Evolutionary conservation across 2,888 invertebrate genomes (phyloP).

Genomic region (Cylindroiulus punctatus): DNA sequence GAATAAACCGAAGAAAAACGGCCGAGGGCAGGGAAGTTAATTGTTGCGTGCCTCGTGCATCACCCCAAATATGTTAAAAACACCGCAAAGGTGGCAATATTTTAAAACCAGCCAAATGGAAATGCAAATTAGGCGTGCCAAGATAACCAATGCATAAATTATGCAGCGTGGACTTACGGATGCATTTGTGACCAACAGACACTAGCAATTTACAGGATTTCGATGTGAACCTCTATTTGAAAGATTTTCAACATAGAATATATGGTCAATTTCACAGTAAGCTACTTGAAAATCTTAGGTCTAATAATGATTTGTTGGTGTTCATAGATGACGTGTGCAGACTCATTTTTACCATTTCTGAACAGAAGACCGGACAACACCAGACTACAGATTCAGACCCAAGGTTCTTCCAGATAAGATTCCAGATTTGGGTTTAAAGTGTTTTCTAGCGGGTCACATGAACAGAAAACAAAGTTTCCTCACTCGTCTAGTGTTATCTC

Average conservation of each 20-base stretch:
- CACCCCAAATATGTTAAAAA: background rate
- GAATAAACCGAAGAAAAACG: background rate
- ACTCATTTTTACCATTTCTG: no score
- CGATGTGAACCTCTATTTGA: background rate
- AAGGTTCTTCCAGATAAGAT: no score
- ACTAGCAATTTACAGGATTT: background rate
- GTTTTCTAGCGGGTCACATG: no score
- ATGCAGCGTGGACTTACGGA: background rate
- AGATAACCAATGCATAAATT: constrained; percentile 30
- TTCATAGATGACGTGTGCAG: no score
- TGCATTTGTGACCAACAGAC: constrained; percentile 29
- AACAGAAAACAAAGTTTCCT: no score
- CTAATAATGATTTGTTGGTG: no score
- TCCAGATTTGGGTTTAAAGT: no score
- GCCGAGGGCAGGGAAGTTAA: background rate
- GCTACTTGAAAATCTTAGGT: no score
- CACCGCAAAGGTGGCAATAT: background rate
- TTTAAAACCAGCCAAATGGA: background rate
- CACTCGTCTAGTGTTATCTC: no score
- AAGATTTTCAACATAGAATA: background rate
- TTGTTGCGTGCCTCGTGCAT: constrained; percentile 10
- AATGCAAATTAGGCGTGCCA: background rate
- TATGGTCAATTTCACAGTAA: background rate
- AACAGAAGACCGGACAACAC: no score
- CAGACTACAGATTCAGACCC: no score